Conservation (phyloP, 2,113 vertebrate species). For the Melanocharis versteri region DNA sequence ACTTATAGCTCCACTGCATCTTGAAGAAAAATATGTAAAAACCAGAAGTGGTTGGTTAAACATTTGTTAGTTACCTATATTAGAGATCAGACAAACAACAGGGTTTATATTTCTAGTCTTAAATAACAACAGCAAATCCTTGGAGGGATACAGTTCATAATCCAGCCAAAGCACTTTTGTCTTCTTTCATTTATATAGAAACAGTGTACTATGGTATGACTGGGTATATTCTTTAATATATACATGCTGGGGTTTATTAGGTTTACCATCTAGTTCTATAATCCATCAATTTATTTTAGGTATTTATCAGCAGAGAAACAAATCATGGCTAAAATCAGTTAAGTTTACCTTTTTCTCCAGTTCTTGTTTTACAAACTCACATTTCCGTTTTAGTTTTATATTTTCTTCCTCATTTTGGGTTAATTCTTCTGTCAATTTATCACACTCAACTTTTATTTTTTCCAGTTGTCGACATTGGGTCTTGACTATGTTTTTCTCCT, state of each 20-base stretch:
- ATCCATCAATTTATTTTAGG: background rate
- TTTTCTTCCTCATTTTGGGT: conserved; percentile 77
- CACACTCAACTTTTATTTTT: conserved; percentile 86
- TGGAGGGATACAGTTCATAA: background rate
- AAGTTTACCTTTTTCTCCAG: conserved; percentile 84
- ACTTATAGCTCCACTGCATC: background rate
- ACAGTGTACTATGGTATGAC: background rate
- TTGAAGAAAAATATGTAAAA: background rate
- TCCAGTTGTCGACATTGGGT: conserved; percentile 82
- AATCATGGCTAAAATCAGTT: background rate
- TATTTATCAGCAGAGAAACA: background rate
- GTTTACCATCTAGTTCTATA: background rate
- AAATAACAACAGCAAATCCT: background rate
- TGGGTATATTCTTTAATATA: background rate
- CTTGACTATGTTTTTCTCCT: conserved; percentile 80
- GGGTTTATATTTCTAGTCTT: background rate
- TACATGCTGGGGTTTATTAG: background rate
- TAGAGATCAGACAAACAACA: background rate
- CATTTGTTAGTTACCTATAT: background rate
- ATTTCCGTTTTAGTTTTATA: conserved; percentile 76
- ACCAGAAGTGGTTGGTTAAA: background rate
- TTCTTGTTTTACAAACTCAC: conserved; percentile 82
- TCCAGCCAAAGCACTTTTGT: background rate
- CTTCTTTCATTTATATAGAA: background rate
- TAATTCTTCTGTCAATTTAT: conserved; percentile 84